phyloP scores from a whole-genome alignment of 2,113 vertebrate species.

The Platysternon megacephalum region DNA sequence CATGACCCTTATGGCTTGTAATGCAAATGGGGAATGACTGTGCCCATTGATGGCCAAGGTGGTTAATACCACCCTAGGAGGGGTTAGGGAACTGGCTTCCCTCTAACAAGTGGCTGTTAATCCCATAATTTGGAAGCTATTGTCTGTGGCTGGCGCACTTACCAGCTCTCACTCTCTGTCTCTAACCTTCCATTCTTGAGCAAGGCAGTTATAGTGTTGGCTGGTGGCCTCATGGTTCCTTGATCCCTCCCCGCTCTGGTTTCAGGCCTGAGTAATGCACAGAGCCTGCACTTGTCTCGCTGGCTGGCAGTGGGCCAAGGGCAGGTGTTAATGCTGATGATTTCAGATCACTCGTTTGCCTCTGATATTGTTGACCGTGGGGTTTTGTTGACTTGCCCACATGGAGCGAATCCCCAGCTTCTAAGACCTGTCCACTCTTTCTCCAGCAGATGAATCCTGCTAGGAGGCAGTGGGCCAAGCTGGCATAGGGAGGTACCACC shows the following conservation, averaged over 20 bases:
- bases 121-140: background rate
- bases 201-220: background rate
- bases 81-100: constrained; percentile 35
- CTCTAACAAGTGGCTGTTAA: background rate
- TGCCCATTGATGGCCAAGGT: background rate
- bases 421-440: fast-evolving
- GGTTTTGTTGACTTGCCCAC: background rate
- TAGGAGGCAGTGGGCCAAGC: background rate
- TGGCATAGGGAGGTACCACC: background rate
- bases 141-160: background rate
- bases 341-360: background rate
- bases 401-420: fast-evolving
- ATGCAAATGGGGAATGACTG: background rate
- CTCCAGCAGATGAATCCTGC: background rate
- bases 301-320: background rate
- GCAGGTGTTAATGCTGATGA: fast-evolving
- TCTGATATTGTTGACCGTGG: background rate
- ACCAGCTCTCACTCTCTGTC: background rate
- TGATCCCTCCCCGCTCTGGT: fast-evolving
- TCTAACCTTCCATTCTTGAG: background rate
- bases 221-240: background rate
- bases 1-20: background rate
- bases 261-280: background rate
- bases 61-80: constrained; percentile 22
- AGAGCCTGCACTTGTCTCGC: background rate